Evolutionary conservation across 2,888 invertebrate genomes (phyloP).

Genomic region (Ophioninae sp.): DNA sequence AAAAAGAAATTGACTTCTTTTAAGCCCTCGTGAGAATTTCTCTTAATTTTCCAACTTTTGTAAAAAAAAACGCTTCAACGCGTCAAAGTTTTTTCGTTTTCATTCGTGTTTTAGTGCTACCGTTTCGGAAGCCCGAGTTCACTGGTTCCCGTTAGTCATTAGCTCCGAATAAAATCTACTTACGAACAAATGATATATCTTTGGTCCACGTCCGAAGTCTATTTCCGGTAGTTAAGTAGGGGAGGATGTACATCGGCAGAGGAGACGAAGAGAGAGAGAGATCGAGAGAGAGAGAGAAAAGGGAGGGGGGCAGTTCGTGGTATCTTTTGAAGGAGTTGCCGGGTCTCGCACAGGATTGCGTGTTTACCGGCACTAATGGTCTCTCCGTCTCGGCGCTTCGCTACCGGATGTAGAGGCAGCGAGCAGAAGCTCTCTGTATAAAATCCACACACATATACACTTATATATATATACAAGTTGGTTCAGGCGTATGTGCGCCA

Average conservation of each 20-base stretch:
- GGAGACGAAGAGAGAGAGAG: neutral
- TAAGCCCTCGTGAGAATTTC: too few species aligned
- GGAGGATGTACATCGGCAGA: slow-evolving; percentile 9
- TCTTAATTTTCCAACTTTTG: neutral
- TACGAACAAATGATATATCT: slow-evolving; percentile 26
- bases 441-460: slow-evolving; percentile 31
- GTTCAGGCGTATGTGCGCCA: neutral
- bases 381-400: slow-evolving; percentile 61
- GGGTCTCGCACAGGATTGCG: slow-evolving; percentile 55
- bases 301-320: slow-evolving; percentile 10
- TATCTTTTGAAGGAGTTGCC: slow-evolving; percentile 37
- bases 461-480: slow-evolving; percentile 12
- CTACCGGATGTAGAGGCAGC: slow-evolving; percentile 61
- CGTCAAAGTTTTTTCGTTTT: too few species aligned
- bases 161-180: slow-evolving; percentile 11
- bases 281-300: neutral
- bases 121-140: neutral
- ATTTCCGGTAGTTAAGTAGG: slow-evolving; percentile 54
- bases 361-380: slow-evolving; percentile 63
- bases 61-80: neutral
- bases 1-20: too few species aligned
- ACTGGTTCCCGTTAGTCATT: slow-evolving; percentile 19
- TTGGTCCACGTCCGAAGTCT: slow-evolving; percentile 41
- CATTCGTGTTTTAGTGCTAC: too few species aligned
- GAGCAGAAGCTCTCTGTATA: slow-evolving; percentile 51